These are phyloP conservation scores for Pterophyllum scalare DNA, from an alignment of 2,113 vertebrate species.

Conservation along the genomic window DNA sequence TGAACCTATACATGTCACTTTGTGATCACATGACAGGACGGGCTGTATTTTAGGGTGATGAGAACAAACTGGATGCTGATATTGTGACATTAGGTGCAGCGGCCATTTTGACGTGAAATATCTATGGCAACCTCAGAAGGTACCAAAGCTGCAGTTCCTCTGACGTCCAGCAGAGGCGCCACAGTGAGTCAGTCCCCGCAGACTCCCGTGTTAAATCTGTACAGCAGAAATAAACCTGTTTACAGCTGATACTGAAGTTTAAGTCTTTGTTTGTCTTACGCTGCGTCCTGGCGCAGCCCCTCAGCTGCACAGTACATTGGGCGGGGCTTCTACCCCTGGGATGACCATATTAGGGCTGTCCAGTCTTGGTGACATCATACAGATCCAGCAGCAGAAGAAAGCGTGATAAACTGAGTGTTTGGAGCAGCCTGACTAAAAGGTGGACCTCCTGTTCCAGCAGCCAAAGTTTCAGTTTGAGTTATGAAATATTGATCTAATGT, in stretches of 20 bases:
- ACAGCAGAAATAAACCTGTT: neutral
- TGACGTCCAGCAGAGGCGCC: neutral
- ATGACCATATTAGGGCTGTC: too few relatives aligned
- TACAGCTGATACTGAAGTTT: neutral
- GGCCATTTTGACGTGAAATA: too few relatives aligned
- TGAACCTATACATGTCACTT: neutral
- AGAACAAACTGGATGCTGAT: neutral
- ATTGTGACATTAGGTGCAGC: too few relatives aligned
- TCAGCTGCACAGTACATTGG: too few relatives aligned
- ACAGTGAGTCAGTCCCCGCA: neutral
- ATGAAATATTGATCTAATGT: too few relatives aligned
- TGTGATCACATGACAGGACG: neutral
- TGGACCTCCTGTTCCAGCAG: too few relatives aligned
- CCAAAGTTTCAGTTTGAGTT: too few relatives aligned
- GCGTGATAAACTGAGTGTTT: too few relatives aligned
- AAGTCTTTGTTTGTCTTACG: neutral
- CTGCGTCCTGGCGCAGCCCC: too few relatives aligned
- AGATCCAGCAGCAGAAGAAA: neutral
- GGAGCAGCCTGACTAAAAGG: too few relatives aligned
- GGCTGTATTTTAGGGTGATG: neutral
- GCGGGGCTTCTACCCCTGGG: too few relatives aligned
- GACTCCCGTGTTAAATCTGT: fast-evolving
- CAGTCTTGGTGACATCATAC: neutral
- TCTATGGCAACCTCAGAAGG: too few relatives aligned
- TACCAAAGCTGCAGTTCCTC: neutral